Base-by-base conservation (phyloP, 2,888 invertebrate species). In the Andrena camellia region DNA sequence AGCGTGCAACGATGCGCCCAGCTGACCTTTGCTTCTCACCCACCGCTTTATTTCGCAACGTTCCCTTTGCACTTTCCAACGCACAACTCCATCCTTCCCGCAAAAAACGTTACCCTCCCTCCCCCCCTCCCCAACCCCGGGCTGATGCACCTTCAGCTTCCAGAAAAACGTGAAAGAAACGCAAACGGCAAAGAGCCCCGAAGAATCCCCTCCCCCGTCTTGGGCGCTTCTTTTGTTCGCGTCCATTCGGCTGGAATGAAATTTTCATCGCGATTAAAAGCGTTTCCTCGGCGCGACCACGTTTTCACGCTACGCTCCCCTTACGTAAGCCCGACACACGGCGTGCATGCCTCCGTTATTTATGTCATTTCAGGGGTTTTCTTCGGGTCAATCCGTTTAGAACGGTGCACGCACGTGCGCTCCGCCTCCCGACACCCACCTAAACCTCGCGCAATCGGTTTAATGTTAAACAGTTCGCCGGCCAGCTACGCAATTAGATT, bases 311-410 rank as follows among this genome's bases (percentile, higher is more conserved):
- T 42, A 7, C 20, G 17, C 42, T 48, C 69, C 48, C 67, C 86
- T 92, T 92, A 91, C 85, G 52, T 92, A 92, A 92, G 86, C 82
- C 42, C 74, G 83, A 75, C 57, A 26, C 86, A 86, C 86, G 78
- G 84, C 85, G 86, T 85, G 88, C 77, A 78, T 78, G 86, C 74
- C 54, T 70, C 71, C 85, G 89, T 92, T 90, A 93, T 93, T 94
- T 91, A 90, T 92, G 92, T 92, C 92, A 92, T 93, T 93, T 93
- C 90, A 93, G 91, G 92, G 93, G 92, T 93, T 93, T 93, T 93
- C 93, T 92, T 91, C 89, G 87, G 93, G 93, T 94, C 93, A 93
- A 94, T 94, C 93, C 93, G 90, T 92, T 93, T 93, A 90, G 90
- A 90, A 90, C 86, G 88, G 76, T 88, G 66, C 87, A 71, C 83